Conservation (phyloP, 2,797 vertebrate species). For the Rousettus madagascariensis region DNA sequence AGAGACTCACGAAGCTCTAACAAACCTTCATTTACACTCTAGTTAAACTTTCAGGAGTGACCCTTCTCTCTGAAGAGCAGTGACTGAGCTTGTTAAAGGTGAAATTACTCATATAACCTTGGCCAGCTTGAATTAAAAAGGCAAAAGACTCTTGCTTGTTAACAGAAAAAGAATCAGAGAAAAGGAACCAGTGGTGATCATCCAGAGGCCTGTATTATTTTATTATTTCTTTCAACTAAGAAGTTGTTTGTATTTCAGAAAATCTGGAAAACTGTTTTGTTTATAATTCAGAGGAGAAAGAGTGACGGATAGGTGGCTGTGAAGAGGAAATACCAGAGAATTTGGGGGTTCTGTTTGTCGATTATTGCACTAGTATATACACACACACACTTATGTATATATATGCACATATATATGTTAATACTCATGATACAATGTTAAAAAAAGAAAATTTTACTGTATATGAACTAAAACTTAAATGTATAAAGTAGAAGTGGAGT, state of each 20-base stretch:
- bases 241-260: not conserved
- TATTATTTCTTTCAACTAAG: constrained; percentile 23
- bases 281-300: not conserved
- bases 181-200: not conserved
- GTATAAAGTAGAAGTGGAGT: not conserved
- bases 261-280: not conserved
- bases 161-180: not conserved
- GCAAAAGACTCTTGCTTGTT: not conserved
- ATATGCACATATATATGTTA: not conserved
- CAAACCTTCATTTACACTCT: constrained; percentile 40
- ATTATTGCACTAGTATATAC: not conserved
- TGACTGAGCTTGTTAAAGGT: not conserved
- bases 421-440: not conserved
- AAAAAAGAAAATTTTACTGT: not conserved
- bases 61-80: constrained; percentile 11
- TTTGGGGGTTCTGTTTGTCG: not conserved
- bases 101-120: constrained; percentile 11
- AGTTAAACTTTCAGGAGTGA: not conserved
- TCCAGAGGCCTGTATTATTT: not conserved
- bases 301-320: not conserved
- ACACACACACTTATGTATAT: not conserved
- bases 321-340: not conserved
- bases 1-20: not conserved
- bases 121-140: constrained; percentile 42
- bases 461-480: not conserved